Percentiles rank a stretch among this genome's conserved stretches.
phyloP scores from a whole-genome alignment of 2,888 invertebrate genomes.

The Limenitis camilla region DNA sequence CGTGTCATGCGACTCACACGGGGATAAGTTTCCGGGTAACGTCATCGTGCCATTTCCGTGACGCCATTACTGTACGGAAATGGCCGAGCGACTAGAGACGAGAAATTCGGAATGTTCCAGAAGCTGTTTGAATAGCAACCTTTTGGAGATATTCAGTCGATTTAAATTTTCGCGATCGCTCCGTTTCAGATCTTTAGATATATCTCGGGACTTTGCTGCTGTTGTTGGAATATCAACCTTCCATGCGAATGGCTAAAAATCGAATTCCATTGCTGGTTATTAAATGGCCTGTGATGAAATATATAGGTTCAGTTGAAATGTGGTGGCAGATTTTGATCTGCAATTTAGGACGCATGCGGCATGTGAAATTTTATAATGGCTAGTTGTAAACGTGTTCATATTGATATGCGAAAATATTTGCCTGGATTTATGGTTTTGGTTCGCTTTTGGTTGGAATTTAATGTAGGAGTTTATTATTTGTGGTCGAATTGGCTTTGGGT shows the following conservation, averaged over 20 bases:
- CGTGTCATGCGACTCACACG: constrained; percentile 17
- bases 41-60: constrained; percentile 55
- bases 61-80: constrained; percentile 53
- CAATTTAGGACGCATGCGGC: constrained; percentile 8
- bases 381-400: constrained; percentile 1
- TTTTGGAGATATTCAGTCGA: background rate
- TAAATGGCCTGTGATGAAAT: constrained; percentile 3
- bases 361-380: constrained; percentile 3
- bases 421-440: background rate
- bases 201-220: background rate
- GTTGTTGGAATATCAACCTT: background rate
- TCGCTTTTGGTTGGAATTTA: background rate
- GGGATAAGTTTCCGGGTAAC: constrained; percentile 46
- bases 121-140: background rate
- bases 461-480: background rate
- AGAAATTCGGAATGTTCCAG: constrained; percentile 26
- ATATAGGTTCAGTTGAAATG: constrained; percentile 7
- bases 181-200: background rate
- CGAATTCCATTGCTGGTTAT: too few relatives aligned
- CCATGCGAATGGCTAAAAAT: too few relatives aligned
- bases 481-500: background rate
- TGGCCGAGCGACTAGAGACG: constrained; percentile 39
- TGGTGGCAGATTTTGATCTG: constrained; percentile 12
- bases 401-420: background rate
- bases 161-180: constrained; percentile 5